phyloP scores from a whole-genome alignment of 2,888 invertebrate genomes.

The Cerceris ruficornis region DNA sequence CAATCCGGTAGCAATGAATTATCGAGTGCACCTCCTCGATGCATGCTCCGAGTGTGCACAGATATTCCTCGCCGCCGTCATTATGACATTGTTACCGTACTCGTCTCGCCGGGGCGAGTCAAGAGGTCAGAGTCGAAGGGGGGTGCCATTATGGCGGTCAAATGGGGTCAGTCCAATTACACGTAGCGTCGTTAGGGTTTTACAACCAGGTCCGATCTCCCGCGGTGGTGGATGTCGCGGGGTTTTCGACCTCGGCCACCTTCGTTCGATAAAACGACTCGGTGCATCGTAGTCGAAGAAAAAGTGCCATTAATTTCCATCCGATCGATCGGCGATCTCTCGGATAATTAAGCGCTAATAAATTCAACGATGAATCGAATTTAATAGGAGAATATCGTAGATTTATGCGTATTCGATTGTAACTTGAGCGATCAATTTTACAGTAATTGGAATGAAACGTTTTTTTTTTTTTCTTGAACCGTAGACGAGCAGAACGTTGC shows the following conservation, averaged over 20 bases:
- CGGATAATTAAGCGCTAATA: no score
- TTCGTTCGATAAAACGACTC: constrained; percentile 32
- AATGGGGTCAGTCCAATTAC: constrained; percentile 78
- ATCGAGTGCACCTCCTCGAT: background rate
- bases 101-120: constrained; percentile 30
- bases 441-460: background rate
- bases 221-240: constrained; percentile 30
- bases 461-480: background rate
- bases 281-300: constrained; percentile 21
- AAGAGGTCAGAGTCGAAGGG: constrained; percentile 56
- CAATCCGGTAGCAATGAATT: background rate
- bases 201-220: constrained; percentile 49
- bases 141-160: constrained; percentile 77
- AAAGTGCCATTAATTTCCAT: no score
- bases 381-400: no score
- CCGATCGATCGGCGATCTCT: no score
- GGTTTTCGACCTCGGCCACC: constrained; percentile 52
- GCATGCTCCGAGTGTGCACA: background rate
- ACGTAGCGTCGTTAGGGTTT: constrained; percentile 68
- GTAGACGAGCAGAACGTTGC: background rate
- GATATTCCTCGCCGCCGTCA: constrained; percentile 14
- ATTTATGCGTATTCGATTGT: no score
- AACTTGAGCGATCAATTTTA: no score
- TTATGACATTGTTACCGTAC: constrained; percentile 53
- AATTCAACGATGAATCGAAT: no score